Percentiles rank a stretch among this genome's conserved stretches.
Evolutionary conservation across 2,797 vertebrate species (phyloP).

Genomic region (Halcyon smyrnensis): DNA sequence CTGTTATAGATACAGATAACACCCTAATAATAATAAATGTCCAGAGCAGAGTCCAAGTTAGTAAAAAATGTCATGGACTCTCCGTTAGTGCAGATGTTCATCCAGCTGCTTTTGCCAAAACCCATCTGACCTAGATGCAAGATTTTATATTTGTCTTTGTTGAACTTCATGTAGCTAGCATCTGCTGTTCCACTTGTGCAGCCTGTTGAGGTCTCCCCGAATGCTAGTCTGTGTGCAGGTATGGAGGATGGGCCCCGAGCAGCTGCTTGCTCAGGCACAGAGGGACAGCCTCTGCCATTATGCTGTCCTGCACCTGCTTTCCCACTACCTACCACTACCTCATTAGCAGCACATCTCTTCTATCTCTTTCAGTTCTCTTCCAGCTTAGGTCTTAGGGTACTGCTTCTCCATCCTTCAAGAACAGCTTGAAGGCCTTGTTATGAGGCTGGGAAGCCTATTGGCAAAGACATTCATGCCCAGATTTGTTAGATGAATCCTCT

Average conservation of each 20-base stretch:
- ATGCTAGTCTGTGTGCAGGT: neutral
- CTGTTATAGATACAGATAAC: neutral
- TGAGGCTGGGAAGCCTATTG: neutral
- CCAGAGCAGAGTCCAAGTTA: neutral
- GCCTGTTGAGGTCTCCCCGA: neutral
- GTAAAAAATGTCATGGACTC: neutral
- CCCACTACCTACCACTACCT: neutral
- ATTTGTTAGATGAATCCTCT: neutral
- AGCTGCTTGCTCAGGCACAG: neutral
- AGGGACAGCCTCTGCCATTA: neutral
- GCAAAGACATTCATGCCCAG: neutral
- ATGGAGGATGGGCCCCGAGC: neutral
- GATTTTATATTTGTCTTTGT: neutral
- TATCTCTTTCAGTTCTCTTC: neutral
- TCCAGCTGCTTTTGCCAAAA: neutral
- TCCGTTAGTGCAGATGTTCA: neutral
- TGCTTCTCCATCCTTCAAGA: neutral
- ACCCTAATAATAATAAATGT: neutral
- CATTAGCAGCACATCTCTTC: neutral
- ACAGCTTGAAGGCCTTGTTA: neutral
- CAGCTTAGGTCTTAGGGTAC: neutral
- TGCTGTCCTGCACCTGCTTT: neutral
- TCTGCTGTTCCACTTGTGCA: neutral
- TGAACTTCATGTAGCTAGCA: neutral
- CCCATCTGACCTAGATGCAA: neutral